Percentiles rank a stretch among this genome's conserved stretches.
Conservation (phyloP, 2,888 invertebrate genomes). For the Uloborus plumipes region DNA sequence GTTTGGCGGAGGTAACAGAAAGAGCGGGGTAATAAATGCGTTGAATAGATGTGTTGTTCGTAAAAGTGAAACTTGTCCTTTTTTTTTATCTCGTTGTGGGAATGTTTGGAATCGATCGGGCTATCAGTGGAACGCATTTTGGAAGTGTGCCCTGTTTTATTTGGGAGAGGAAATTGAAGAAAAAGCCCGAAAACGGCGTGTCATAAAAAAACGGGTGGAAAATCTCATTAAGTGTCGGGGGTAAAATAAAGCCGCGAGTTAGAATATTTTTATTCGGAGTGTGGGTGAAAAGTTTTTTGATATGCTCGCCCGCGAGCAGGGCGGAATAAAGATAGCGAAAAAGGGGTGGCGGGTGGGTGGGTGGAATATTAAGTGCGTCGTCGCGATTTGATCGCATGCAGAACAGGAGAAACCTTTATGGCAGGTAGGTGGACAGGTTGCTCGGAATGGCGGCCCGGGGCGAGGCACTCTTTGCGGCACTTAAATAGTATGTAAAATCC, state of each 20-base stretch:
- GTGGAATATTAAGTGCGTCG: constrained; percentile 17
- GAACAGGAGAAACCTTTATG: constrained; percentile 28
- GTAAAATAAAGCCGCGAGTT: constrained; percentile 62
- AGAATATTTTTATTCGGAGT: constrained; percentile 39
- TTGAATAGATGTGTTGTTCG: too few relatives aligned
- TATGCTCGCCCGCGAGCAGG: constrained; percentile 18
- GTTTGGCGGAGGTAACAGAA: too few relatives aligned
- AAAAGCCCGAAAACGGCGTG: constrained; percentile 20
- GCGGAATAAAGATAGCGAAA: constrained; percentile 15
- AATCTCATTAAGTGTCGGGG: constrained; percentile 60
- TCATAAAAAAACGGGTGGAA: constrained; percentile 32
- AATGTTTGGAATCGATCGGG: too few relatives aligned
- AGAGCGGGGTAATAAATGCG: too few relatives aligned
- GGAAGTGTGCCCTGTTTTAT: constrained; percentile 8
- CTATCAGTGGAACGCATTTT: not conserved
- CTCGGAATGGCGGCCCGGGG: constrained; percentile 26
- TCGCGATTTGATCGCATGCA: too few relatives aligned
- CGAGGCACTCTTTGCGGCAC: constrained; percentile 33
- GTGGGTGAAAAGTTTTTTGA: constrained; percentile 48
- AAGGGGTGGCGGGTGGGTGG: constrained; percentile 10
- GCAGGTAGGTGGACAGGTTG: constrained; percentile 43
- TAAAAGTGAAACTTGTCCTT: too few relatives aligned
- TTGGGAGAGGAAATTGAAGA: constrained; percentile 28
- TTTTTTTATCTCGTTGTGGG: too few relatives aligned
- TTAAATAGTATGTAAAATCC: constrained; percentile 63